Percentiles rank a stretch among this genome's conserved stretches.
These are phyloP conservation scores for Phaethornis superciliosus DNA, from an alignment of 2,113 vertebrate species.

Conservation along the genomic window DNA sequence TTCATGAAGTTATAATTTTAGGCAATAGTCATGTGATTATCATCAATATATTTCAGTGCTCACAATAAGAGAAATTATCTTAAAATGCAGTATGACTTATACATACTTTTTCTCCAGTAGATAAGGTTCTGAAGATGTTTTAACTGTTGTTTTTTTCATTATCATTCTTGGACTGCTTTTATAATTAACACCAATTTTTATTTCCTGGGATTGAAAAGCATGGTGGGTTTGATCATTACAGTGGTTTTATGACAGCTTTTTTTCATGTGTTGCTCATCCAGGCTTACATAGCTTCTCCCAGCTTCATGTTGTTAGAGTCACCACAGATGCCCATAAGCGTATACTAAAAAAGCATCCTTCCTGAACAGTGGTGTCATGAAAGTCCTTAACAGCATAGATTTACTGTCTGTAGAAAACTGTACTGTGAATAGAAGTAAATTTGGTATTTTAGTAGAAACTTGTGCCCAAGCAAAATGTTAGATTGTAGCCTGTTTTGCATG, in stretches of 20 bases:
- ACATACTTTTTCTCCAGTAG: not conserved
- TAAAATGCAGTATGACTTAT: not conserved
- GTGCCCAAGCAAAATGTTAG: not conserved
- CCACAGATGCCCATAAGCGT: not conserved
- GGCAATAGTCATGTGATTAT: not conserved
- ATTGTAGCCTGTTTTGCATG: not conserved
- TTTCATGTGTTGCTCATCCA: not conserved
- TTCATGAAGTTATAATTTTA: not conserved
- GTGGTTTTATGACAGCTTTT: not conserved
- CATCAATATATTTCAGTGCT: not conserved
- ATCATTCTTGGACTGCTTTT: not conserved
- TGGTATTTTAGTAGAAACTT: not conserved
- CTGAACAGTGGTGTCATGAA: not conserved
- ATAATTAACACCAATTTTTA: not conserved
- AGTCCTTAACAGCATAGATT: not conserved
- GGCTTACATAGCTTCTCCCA: not conserved
- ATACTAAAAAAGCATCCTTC: not conserved
- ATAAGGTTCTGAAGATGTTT: not conserved
- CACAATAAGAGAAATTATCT: not conserved
- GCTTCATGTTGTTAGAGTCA: not conserved
- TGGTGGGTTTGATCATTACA: not conserved
- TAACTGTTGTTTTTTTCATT: not conserved
- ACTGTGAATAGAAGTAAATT: not conserved
- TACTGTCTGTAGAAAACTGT: not conserved
- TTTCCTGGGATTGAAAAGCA: not conserved